Evolutionary conservation across 2,797 vertebrate species (phyloP).

Genomic region (Ceryle rudis): DNA sequence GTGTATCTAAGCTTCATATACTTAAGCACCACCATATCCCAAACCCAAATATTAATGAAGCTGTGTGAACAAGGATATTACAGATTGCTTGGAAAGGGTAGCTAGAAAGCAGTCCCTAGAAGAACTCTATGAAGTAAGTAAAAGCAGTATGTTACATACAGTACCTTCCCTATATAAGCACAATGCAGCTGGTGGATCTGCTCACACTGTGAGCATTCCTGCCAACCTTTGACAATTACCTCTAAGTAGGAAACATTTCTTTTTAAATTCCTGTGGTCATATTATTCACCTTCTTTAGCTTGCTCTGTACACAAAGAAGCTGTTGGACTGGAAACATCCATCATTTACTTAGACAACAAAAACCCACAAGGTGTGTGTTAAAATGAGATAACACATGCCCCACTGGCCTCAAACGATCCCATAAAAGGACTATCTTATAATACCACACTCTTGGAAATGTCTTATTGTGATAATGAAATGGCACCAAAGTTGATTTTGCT

Average conservation of each 20-base stretch:
- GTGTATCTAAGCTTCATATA: background rate
- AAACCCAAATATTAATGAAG: background rate
- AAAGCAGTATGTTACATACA: background rate
- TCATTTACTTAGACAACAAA: constrained; percentile 57
- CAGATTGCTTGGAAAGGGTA: background rate
- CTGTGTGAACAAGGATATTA: background rate
- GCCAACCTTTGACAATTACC: background rate
- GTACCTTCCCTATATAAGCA: background rate
- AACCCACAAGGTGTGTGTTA: constrained; percentile 38
- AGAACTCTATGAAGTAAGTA: background rate
- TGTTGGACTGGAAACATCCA: constrained; percentile 30
- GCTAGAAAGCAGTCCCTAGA: background rate
- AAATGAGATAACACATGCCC: constrained; percentile 35
- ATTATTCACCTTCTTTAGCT: constrained; percentile 31
- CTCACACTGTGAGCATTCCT: background rate
- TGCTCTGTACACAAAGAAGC: constrained; percentile 42
- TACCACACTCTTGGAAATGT: background rate
- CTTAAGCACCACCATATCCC: background rate
- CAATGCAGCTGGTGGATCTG: background rate
- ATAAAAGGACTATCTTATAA: constrained; percentile 41
- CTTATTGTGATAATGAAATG: constrained; percentile 38
- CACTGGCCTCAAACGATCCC: constrained; percentile 20
- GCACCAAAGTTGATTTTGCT: constrained; percentile 41
- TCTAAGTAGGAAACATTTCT: constrained; percentile 48
- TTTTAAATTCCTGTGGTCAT: constrained; percentile 36